Evolutionary conservation across 1,140 invertebrate species (phyloP), one percentile per base, ranked within the genome.

Genomic region (Asbolus verrucosus): DNA sequence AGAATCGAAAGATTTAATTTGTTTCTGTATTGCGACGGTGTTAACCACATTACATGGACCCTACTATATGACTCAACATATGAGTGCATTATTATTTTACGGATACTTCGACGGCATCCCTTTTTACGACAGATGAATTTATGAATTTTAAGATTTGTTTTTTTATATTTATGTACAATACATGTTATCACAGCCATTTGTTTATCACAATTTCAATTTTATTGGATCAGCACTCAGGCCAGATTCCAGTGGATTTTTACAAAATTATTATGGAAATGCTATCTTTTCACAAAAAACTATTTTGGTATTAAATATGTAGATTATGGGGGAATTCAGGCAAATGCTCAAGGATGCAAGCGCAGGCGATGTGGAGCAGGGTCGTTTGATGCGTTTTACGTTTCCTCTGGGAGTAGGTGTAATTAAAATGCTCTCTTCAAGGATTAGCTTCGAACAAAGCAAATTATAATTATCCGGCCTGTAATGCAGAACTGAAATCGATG

Each of bases 391-490:
- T 74, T 75, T 78, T 74, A 75, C 54, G 15, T 62, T 71, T 69
- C 76, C 75, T 54, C 36, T 66, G 74, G 71, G 77, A 74, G 73
- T 75, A 75, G 72, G 71, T 75, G 75, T 78, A 78, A 78, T 78
- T 78, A 78, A 78, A 78, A 78, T 76, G 73, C 75, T 76, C 77
- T 78, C 75, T 73, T 70, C 71, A 75, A 78, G 75, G 76, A 78
- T 78, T 76, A 78, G 75, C 73, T 74, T 74, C 50, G 75, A 75
- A 75, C 75, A 74, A 72, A 70, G 69, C 74, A 78, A 78, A 78
- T 78, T 76, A 78, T 76, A 70, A 76, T 74, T 71, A 36, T 63
- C 61, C 41, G 39, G 13, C 39, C 41, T 63, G 33, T 63, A 18
- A 63, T 18, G 39, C 15, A 41, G 39, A 36, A 36, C 24, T 54